A percentile compares a stretch with the other conserved stretches of the same genome.
Evolutionary conservation across 1,140 invertebrate genomes (phyloP).

Genomic region (Achatina immaculata): DNA sequence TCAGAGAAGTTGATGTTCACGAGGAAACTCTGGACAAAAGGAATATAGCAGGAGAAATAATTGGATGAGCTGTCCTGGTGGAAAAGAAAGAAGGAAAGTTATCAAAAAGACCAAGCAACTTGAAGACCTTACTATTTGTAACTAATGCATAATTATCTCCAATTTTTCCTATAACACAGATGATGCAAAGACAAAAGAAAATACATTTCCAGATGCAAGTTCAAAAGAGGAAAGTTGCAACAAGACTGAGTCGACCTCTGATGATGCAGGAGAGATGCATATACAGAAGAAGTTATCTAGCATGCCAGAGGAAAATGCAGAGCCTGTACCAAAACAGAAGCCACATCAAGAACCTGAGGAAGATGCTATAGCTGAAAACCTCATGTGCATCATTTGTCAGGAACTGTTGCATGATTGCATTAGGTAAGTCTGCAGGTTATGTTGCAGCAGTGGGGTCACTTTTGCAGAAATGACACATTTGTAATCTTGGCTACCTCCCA

Average conservation of each 20-base stretch:
- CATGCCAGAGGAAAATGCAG: neutral
- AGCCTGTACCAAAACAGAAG: neutral
- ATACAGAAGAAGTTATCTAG: neutral
- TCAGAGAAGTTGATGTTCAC: too few species aligned
- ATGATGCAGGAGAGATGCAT: neutral
- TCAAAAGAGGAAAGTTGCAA: neutral
- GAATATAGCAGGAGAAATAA: too few species aligned
- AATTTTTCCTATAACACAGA: neutral
- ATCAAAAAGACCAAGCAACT: too few species aligned
- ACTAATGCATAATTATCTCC: too few species aligned
- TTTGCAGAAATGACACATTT: too few species aligned
- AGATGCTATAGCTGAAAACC: constrained; percentile 63
- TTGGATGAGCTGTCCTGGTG: too few species aligned
- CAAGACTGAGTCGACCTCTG: neutral
- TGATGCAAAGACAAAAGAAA: neutral
- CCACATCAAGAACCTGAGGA: constrained; percentile 30
- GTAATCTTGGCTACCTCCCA: too few species aligned
- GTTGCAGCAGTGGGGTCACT: too few species aligned
- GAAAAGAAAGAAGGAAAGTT: too few species aligned
- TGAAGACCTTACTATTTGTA: too few species aligned
- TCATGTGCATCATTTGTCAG: constrained; percentile 68
- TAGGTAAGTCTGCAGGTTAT: constrained; percentile 53
- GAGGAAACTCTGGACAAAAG: too few species aligned
- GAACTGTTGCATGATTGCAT: constrained; percentile 69
- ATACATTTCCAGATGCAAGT: neutral